Conservation (phyloP, 2,888 invertebrate species). For the Nysson spinosus region DNA sequence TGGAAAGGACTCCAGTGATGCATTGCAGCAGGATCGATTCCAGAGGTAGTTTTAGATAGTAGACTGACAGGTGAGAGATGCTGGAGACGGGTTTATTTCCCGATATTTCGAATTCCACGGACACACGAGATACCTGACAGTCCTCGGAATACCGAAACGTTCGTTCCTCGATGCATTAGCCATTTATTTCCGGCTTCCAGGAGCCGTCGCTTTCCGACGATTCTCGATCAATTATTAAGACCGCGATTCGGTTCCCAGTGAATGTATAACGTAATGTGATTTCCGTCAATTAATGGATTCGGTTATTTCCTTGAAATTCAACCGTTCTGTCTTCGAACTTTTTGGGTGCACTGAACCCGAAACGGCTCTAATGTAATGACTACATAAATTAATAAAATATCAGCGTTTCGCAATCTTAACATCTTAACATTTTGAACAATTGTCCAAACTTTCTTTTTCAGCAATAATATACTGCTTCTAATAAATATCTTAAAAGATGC, state of each 20-base stretch:
- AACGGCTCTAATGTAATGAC: too few relatives aligned
- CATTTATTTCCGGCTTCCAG: slow-evolving; percentile 38
- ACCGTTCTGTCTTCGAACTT: too few relatives aligned
- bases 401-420: too few relatives aligned
- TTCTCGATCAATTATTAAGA: slow-evolving; percentile 12
- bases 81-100: slow-evolving; percentile 45
- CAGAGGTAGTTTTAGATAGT: slow-evolving; percentile 53
- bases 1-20: slow-evolving; percentile 12
- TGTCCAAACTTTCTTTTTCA: too few relatives aligned
- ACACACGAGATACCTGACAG: slow-evolving; percentile 46
- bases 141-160: slow-evolving; percentile 23
- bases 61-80: slow-evolving; percentile 52
- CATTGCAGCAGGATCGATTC: slow-evolving; percentile 48
- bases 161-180: slow-evolving; percentile 34
- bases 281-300: too few relatives aligned
- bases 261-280: not conserved
- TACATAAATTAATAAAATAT: too few relatives aligned
- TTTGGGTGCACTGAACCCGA: too few relatives aligned
- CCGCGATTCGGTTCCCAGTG: not conserved
- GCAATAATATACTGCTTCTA: too few relatives aligned
- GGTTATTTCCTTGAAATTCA: too few relatives aligned
- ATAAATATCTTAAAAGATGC: too few relatives aligned
- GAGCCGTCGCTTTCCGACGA: slow-evolving; percentile 14
- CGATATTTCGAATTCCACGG: slow-evolving; percentile 41
- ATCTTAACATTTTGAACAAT: too few relatives aligned